Conservation (phyloP, 2,888 invertebrate genomes). For the Phrixothrix hirtus region DNA sequence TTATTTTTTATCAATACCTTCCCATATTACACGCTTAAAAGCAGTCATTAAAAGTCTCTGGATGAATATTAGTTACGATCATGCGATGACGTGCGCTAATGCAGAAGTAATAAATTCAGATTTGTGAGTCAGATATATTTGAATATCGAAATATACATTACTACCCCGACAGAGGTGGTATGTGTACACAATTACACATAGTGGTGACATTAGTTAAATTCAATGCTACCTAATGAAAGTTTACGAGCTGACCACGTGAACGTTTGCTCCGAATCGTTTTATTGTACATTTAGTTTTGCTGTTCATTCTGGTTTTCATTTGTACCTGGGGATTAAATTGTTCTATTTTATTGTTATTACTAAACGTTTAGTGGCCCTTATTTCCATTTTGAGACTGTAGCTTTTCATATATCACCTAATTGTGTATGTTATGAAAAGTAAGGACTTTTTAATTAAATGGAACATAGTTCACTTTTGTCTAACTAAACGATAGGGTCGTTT, state of each 20-base stretch:
- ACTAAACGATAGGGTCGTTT: no score
- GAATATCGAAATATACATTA: slow-evolving; percentile 53
- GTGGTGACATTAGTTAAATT: slow-evolving; percentile 57
- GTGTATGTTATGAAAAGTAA: not conserved
- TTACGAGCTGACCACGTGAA: slow-evolving; percentile 46
- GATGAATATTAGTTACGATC: slow-evolving; percentile 51
- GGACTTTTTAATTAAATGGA: not conserved
- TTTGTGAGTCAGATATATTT: slow-evolving; percentile 55
- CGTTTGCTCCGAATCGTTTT: slow-evolving; percentile 23
- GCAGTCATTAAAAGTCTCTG: slow-evolving; percentile 20
- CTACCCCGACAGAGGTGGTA: slow-evolving; percentile 44
- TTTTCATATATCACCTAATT: not conserved
- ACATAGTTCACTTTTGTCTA: no score
- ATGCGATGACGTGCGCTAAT: slow-evolving; percentile 52
- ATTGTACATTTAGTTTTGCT: slow-evolving; percentile 18
- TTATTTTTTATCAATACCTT: slow-evolving; percentile 15
- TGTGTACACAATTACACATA: slow-evolving; percentile 55
- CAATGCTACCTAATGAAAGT: slow-evolving; percentile 56
- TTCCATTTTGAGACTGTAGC: not conserved
- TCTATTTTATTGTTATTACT: not conserved
- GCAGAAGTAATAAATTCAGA: slow-evolving; percentile 55
- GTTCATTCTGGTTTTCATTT: slow-evolving; percentile 1
- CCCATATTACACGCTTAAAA: slow-evolving; percentile 16
- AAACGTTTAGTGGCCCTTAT: not conserved
- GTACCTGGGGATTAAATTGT: slow-evolving; percentile 5